Evolutionary conservation across 2,113 vertebrate genomes (phyloP).

Genomic region (Empidonax traillii): DNA sequence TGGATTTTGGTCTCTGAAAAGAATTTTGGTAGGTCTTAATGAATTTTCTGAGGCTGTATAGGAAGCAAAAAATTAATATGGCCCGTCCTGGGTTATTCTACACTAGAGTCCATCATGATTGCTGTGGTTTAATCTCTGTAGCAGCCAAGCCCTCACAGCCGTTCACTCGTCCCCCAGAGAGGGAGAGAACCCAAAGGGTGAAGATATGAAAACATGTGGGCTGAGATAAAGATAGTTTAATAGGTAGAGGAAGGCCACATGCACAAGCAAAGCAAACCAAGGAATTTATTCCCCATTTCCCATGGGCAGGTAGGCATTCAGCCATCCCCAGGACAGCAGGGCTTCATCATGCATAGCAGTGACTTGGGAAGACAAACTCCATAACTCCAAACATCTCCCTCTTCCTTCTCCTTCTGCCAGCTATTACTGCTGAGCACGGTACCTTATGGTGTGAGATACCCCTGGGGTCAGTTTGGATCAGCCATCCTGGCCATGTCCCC

Average conservation of each 20-base stretch:
- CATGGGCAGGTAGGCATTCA: neutral
- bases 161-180: rapidly evolving
- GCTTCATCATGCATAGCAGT: rapidly evolving
- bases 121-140: neutral
- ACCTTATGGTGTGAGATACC: neutral
- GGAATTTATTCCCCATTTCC: neutral
- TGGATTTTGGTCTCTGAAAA: neutral
- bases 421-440: neutral
- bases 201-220: rapidly evolving
- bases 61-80: neutral
- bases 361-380: neutral
- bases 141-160: neutral
- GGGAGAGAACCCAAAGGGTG: neutral
- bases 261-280: neutral
- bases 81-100: neutral
- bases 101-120: neutral
- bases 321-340: neutral
- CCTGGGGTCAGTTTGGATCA: neutral
- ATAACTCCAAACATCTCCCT: rapidly evolving
- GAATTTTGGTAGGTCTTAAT: neutral
- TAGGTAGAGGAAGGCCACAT: neutral
- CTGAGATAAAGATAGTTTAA: neutral
- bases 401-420: neutral
- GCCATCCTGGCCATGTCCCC: neutral
- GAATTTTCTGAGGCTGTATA: neutral